Percentiles rank a stretch among this genome's conserved stretches.
These are phyloP conservation scores for Cacatua alba DNA, from an alignment of 2,113 vertebrate genomes.

Conservation along the genomic window DNA sequence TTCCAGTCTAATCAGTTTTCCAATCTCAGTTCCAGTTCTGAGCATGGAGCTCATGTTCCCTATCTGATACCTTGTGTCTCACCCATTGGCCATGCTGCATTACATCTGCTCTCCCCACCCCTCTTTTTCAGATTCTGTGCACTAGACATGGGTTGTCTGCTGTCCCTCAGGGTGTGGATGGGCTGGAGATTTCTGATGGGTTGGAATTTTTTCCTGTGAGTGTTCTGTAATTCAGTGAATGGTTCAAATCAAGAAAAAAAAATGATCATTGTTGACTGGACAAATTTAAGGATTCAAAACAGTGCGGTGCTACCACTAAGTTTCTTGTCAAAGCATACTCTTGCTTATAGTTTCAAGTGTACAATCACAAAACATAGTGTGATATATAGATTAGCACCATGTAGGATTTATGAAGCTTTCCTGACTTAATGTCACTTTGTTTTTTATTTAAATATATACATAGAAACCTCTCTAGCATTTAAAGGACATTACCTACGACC, in stretches of 20 bases:
- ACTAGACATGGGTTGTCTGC: neutral
- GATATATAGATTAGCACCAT: neutral
- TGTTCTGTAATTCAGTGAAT: neutral
- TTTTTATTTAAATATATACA: neutral
- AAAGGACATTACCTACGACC: neutral
- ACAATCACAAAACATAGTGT: neutral
- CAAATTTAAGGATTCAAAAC: neutral
- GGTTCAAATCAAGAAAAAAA: neutral
- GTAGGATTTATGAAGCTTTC: neutral
- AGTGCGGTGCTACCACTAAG: neutral
- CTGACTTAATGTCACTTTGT: neutral
- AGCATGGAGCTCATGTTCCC: neutral
- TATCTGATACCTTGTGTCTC: neutral
- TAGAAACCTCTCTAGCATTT: neutral
- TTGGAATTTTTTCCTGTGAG: neutral
- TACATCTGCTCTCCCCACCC: neutral
- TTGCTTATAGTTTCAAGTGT: neutral
- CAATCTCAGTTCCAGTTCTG: neutral
- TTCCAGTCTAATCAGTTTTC: neutral
- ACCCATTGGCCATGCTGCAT: accelerated
- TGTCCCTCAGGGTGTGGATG: neutral
- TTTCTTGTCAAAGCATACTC: neutral
- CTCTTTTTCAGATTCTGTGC: neutral
- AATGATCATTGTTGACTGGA: neutral
- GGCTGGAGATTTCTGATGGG: neutral